Percentiles rank a stretch among this genome's conserved stretches.
These are phyloP conservation scores for Crotalus viridis DNA, from an alignment of 2,113 vertebrate genomes.

Conservation along the genomic window DNA sequence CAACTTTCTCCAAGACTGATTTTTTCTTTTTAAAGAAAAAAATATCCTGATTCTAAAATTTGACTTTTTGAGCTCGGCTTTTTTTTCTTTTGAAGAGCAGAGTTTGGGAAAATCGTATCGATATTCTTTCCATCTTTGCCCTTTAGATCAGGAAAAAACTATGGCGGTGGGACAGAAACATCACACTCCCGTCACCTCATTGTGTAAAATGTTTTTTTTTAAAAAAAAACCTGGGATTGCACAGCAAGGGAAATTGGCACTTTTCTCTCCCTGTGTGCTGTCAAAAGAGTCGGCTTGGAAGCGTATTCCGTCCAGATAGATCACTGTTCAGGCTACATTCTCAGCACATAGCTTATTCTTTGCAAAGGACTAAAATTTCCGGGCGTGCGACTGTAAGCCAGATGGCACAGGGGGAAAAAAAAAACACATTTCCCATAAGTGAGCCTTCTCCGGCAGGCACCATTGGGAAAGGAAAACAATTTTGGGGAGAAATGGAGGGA, in stretches of 20 bases:
- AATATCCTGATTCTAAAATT: background rate
- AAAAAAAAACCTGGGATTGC: background rate
- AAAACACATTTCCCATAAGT: background rate
- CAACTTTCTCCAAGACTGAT: background rate
- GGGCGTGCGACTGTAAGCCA: background rate
- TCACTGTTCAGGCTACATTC: background rate
- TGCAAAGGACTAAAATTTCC: background rate
- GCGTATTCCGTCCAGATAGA: background rate
- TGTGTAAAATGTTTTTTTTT: background rate
- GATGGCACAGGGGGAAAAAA: background rate
- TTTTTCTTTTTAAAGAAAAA: background rate
- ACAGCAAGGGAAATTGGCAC: background rate
- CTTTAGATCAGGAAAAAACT: background rate
- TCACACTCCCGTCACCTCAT: background rate
- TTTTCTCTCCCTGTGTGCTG: background rate
- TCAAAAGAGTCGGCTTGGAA: background rate
- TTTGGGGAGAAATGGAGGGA: background rate
- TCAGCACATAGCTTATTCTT: background rate
- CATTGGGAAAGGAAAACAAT: too few species aligned
- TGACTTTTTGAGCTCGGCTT: background rate
- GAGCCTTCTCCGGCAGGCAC: background rate
- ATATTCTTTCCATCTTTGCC: background rate
- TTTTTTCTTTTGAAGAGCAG: background rate
- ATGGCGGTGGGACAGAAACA: accelerated
- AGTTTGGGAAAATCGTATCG: background rate